phyloP scores from a whole-genome alignment of 2,888 invertebrate genomes.

The Xestia ashworthii region DNA sequence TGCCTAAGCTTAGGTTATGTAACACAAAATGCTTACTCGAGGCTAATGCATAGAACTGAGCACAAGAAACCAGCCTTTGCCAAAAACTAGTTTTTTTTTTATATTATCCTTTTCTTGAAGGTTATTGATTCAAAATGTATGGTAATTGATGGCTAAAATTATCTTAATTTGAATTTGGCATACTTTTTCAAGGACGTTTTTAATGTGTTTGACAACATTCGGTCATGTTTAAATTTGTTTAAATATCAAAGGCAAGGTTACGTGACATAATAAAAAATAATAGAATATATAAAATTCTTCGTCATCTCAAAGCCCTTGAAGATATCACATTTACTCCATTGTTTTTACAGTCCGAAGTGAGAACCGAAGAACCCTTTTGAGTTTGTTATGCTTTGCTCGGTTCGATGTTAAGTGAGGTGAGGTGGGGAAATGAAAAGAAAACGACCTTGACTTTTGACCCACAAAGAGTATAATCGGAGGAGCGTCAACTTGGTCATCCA shows the following conservation, averaged over 20 bases:
- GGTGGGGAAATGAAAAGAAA: constrained; percentile 49
- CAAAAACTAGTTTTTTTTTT: constrained; percentile 43
- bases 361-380: constrained; percentile 49
- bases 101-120: not conserved
- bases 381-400: constrained; percentile 35
- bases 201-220: constrained; percentile 5
- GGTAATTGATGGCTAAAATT: not conserved
- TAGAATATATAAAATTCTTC: constrained; percentile 5
- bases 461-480: constrained; percentile 14
- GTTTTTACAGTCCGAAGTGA: constrained; percentile 39
- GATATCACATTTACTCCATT: constrained; percentile 31
- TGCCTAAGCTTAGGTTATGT: constrained; percentile 60
- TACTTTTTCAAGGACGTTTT: constrained; percentile 18
- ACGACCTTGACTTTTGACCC: constrained; percentile 53
- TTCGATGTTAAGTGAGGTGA: constrained; percentile 2
- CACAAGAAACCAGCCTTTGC: constrained; percentile 5
- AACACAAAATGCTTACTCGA: constrained; percentile 48
- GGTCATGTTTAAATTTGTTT: not conserved
- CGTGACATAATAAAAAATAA: not conserved
- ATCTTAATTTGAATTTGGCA: constrained; percentile 18
- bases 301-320: constrained; percentile 17
- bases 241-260: not conserved
- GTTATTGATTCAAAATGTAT: constrained; percentile 12
- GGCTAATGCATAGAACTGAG: constrained; percentile 41
- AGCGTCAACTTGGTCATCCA: no score